A percentile compares a stretch with the other conserved stretches of the same genome.
phyloP scores from a whole-genome alignment of 2,113 vertebrate genomes.

The Spilogale gracilis region DNA sequence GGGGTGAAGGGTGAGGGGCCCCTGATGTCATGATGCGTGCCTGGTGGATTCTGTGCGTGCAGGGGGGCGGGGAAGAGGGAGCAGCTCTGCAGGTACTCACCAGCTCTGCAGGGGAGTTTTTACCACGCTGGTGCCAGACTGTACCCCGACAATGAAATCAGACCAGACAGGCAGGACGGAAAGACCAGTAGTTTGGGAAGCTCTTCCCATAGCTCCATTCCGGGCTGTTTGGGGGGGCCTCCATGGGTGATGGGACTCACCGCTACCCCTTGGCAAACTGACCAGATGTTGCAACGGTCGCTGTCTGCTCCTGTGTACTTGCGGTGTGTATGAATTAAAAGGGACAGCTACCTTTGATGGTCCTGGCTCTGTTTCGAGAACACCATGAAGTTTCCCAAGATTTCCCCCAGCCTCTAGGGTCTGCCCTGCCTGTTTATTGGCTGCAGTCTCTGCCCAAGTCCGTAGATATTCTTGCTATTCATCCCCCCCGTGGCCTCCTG shows the following conservation, averaged over 20 bases:
- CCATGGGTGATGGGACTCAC: neutral
- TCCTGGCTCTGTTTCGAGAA: neutral
- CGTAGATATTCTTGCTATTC: accelerated
- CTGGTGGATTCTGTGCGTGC: neutral
- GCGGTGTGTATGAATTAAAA: neutral
- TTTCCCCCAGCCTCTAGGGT: neutral
- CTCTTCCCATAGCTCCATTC: neutral
- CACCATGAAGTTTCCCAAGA: too few relatives aligned
- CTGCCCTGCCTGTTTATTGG: neutral
- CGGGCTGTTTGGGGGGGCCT: neutral
- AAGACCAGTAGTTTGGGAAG: neutral
- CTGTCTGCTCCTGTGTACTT: neutral
- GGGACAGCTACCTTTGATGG: neutral
- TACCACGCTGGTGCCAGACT: neutral
- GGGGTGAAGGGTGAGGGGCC: neutral
- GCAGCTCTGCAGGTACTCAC: neutral
- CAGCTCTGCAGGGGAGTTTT: neutral
- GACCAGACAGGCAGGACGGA: neutral
- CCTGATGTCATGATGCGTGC: neutral
- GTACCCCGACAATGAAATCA: neutral
- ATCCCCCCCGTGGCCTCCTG: neutral
- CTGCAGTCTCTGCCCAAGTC: accelerated
- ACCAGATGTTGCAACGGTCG: neutral
- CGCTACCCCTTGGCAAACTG: neutral
- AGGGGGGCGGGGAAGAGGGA: neutral